Percentiles rank a stretch among this genome's conserved stretches.
These are phyloP conservation scores for Rhizomys pruinosus DNA, from an alignment of 2,113 vertebrate species.

Conservation along the genomic window DNA sequence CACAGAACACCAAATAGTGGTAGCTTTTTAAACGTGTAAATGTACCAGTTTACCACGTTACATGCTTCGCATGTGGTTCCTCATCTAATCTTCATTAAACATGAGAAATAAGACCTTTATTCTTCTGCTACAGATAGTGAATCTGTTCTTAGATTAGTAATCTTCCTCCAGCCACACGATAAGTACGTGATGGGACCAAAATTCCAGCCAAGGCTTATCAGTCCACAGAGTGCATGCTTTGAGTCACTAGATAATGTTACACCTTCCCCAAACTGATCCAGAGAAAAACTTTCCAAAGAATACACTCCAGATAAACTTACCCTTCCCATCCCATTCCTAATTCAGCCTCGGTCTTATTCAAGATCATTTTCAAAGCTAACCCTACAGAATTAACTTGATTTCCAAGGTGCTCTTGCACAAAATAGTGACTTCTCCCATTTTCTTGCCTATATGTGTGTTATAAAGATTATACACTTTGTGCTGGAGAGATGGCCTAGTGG, in stretches of 20 bases:
- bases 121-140: not conserved
- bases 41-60: not conserved
- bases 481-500: too few species aligned
- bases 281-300: not conserved
- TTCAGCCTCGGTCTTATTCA: not conserved
- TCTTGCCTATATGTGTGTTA: not conserved
- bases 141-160: not conserved
- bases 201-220: not conserved
- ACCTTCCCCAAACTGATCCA: not conserved
- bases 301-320: not conserved
- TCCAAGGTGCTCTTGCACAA: not conserved
- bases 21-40: not conserved
- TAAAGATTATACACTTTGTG: not conserved
- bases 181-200: not conserved
- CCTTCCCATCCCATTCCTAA: not conserved
- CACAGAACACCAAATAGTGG: too few species aligned
- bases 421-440: not conserved
- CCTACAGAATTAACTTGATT: not conserved
- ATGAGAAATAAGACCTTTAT: not conserved
- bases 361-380: not conserved
- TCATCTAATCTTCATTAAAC: not conserved
- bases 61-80: not conserved
- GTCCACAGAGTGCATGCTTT: not conserved
- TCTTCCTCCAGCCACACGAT: not conserved
- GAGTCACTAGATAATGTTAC: too few species aligned